Base-by-base conservation (phyloP, 2,888 invertebrate genomes). In the Catocala sponsa region DNA sequence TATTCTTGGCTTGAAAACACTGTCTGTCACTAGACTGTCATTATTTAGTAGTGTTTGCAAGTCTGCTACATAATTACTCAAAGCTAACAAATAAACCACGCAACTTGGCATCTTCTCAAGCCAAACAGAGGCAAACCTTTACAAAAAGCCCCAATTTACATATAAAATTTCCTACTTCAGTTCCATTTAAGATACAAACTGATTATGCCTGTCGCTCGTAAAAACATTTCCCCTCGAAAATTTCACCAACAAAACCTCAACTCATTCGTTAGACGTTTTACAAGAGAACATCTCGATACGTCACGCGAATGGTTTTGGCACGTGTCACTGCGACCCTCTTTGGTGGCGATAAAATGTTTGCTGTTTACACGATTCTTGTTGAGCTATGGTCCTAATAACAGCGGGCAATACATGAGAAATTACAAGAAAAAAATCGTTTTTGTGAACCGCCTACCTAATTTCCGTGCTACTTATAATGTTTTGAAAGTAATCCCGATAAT, bases 261-360 rank as follows among this genome's bases (percentile, higher is more conserved):
- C 76, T 83, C 84, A 84, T 86, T 89, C 79, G 86, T 88, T 87
- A 82, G 84, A 86, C 84, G 86, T 85, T 87, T 87, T 84, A 87
- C 86, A 85, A 83, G 82, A 82, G 82, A 79, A 81, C 80, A 87
- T 86, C 84, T 82, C 72, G 80, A 80, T 82, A 85, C 82, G 85
- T 88, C 87, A 87, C 83, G 82, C 84, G 82, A 91, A 89, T 84
- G 87, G 86, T 73, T 79, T 73, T 69, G 91, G 84, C 92, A 91
- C 92, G 92, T 92, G 92, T 83, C 89, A 72, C 63, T 69, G 72
- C 74, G 72, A 74, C 84, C 81, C 81, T 71, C 57, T 48, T 68
- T 74, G 76, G 76, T 80, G 80, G 79, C 83, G 78, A 85, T 82
- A 81, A 87, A 88, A 84, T 84, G 85, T 88, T 88, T 80, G 85